Evolutionary conservation across 2,113 vertebrate species (phyloP).

Genomic region (Eulemur macaco): DNA sequence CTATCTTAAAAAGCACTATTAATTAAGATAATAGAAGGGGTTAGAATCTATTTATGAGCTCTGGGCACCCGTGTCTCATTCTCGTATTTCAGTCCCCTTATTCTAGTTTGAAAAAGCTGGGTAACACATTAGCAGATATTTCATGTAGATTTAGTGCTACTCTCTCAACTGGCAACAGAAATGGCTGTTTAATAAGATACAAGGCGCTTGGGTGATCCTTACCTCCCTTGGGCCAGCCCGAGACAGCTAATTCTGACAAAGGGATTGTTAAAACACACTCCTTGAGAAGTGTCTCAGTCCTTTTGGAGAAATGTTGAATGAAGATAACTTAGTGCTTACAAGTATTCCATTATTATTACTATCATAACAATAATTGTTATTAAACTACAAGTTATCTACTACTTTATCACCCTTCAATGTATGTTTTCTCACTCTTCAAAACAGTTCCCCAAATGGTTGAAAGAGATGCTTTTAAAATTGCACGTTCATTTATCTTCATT

Average conservation of each 20-base stretch:
- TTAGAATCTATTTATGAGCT: neutral
- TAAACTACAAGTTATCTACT: neutral
- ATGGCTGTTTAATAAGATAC: neutral
- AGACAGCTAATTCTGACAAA: neutral
- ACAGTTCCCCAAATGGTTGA: neutral
- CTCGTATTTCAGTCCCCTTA: neutral
- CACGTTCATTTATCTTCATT: neutral
- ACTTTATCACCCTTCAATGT: neutral
- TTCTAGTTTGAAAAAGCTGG: neutral
- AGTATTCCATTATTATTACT: neutral
- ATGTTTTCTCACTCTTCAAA: neutral
- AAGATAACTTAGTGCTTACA: slow-evolving; percentile 13
- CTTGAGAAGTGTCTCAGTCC: neutral
- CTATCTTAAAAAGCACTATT: neutral
- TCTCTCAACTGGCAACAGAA: neutral
- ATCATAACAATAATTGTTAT: neutral
- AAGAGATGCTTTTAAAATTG: neutral
- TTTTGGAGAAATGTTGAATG: neutral
- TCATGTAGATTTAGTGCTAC: neutral
- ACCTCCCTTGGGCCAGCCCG: neutral
- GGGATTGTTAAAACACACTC: neutral
- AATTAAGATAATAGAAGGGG: neutral
- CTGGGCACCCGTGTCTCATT: neutral
- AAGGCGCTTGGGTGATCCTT: neutral
- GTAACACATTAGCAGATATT: neutral